Evolutionary conservation across 2,888 invertebrate species (phyloP).

Genomic region (Heliconius cydno): DNA sequence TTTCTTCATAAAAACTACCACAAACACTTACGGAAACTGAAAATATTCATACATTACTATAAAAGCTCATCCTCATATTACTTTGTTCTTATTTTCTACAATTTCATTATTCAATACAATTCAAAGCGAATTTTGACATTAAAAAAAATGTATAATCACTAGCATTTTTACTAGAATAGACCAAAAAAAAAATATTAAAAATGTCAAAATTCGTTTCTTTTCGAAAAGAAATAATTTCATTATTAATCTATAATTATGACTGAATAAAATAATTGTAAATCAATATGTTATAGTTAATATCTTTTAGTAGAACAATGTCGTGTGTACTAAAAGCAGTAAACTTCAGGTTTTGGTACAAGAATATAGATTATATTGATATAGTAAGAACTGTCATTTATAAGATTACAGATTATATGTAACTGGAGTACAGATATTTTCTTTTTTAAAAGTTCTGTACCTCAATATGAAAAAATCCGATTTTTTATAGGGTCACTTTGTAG

Average conservation of each 20-base stretch:
- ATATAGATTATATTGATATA: not conserved
- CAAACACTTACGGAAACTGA: not conserved
- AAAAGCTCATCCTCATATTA: slow-evolving; percentile 19
- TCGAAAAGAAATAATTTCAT: not conserved
- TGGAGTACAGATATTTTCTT: not conserved
- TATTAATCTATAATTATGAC: slow-evolving; percentile 12
- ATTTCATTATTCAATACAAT: not conserved
- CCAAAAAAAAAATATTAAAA: not conserved
- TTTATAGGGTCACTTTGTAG: not conserved
- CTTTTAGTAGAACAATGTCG: slow-evolving; percentile 13
- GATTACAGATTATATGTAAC: not conserved
- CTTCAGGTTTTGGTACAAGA: not conserved
- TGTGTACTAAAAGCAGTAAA: not conserved
- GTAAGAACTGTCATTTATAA: not conserved
- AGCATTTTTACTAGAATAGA: slow-evolving; percentile 16
- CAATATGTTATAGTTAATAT: not conserved
- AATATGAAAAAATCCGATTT: not conserved
- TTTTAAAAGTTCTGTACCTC: too few relatives aligned
- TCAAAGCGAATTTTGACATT: slow-evolving; percentile 12
- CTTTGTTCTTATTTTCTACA: slow-evolving; percentile 11
- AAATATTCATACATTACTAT: not conserved
- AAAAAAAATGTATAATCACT: slow-evolving; percentile 9
- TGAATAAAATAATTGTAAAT: not conserved
- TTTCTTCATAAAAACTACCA: slow-evolving; percentile 3
- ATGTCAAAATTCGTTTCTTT: slow-evolving; percentile 8